A percentile compares a stretch with the other conserved stretches of the same genome.
Evolutionary conservation across 2,797 vertebrate species (phyloP).

Genomic region (Oceanodroma leucorhoa): DNA sequence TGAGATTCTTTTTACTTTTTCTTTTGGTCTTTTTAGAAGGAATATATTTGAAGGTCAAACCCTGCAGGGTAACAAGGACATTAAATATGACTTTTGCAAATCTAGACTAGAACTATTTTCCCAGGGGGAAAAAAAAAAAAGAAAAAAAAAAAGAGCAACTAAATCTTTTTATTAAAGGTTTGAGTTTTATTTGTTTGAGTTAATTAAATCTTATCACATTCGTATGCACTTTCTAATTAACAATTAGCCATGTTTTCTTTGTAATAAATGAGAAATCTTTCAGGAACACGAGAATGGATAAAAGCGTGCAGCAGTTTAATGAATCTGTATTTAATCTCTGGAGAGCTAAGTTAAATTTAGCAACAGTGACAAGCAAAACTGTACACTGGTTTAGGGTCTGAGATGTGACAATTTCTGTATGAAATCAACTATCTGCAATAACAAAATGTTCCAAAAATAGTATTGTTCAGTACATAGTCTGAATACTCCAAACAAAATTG

Average conservation of each 20-base stretch:
- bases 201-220: conserved; percentile 70
- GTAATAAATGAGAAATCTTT: conserved; percentile 62
- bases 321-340: conserved; percentile 49
- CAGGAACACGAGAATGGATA: conserved; percentile 31
- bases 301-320: conserved; percentile 24
- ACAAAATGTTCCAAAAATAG: neutral
- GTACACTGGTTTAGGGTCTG: neutral
- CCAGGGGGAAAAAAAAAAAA: neutral
- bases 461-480: neutral
- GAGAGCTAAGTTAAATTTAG: conserved; percentile 43
- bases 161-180: conserved; percentile 43
- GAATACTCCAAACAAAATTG: neutral
- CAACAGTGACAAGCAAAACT: neutral
- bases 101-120: neutral
- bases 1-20: neutral
- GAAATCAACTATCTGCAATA: neutral
- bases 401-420: conserved; percentile 2
- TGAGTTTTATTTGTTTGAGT: conserved; percentile 53
- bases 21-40: neutral
- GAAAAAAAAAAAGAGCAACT: neutral
- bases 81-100: neutral
- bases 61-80: neutral
- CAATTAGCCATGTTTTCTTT: conserved; percentile 65
- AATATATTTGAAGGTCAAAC: neutral
- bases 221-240: conserved; percentile 58